A percentile compares a stretch with the other conserved stretches of the same genome.
phyloP scores from a whole-genome alignment of 2,888 invertebrate genomes.

The Campoplex capitator region DNA sequence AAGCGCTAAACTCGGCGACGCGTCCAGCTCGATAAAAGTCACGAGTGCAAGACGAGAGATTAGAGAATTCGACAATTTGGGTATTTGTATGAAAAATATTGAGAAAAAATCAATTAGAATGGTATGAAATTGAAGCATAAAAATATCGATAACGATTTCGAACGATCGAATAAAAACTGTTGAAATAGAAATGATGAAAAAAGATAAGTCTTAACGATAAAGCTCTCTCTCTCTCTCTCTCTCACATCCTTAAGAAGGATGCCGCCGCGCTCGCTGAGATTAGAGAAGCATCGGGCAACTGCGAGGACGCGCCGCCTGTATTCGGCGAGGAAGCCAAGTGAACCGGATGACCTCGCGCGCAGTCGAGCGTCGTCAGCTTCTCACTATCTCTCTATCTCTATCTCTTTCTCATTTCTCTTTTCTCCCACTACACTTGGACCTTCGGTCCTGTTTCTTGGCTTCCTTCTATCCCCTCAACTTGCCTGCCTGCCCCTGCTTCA shows the following conservation, averaged over 20 bases:
- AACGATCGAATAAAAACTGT: background rate
- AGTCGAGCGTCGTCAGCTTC: conserved; percentile 53
- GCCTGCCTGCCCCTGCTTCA: conserved; percentile 26
- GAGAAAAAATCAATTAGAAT: no score
- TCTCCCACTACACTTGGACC: conserved; percentile 1
- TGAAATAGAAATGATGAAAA: background rate
- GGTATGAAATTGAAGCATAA: no score
- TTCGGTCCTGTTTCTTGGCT: conserved; percentile 13
- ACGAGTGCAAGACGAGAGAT: conserved; percentile 41
- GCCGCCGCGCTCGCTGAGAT: conserved; percentile 38
- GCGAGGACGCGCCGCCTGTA: conserved; percentile 25
- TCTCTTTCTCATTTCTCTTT: conserved; percentile 36
- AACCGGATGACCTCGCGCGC: conserved; percentile 66
- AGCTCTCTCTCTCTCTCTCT: background rate
- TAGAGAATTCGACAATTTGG: background rate
- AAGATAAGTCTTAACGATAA: background rate
- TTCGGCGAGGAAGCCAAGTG: conserved; percentile 60
- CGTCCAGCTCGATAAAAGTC: conserved; percentile 62
- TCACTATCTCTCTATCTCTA: conserved; percentile 38
- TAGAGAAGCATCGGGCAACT: conserved; percentile 7
- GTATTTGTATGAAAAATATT: background rate
- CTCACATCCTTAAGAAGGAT: conserved; percentile 18
- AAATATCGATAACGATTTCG: background rate
- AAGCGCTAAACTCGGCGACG: conserved; percentile 60
- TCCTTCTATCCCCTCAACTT: background rate